Evolutionary conservation across 1,140 invertebrate genomes (phyloP).

Genomic region (Conopomorpha cramerella): DNA sequence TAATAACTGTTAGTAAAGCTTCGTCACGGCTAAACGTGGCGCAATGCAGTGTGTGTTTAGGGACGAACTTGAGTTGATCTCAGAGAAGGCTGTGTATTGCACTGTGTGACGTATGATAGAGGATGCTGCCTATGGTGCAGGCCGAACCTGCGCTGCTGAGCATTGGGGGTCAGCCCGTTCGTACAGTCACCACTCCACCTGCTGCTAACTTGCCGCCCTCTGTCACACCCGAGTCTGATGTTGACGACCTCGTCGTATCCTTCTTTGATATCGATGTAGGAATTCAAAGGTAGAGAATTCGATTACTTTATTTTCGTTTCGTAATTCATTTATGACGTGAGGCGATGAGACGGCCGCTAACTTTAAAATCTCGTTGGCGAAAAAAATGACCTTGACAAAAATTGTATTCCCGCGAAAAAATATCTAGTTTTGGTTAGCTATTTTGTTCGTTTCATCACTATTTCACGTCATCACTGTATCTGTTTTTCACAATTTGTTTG

Average conservation of each 20-base stretch:
- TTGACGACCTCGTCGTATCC: conserved; percentile 44
- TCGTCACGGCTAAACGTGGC: conserved; percentile 43
- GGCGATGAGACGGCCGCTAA: too few species aligned
- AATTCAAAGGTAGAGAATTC: conserved; percentile 39
- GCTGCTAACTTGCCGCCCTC: conserved; percentile 34
- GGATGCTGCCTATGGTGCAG: conserved; percentile 51
- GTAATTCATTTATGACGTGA: too few species aligned
- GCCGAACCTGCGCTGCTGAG: conserved; percentile 41
- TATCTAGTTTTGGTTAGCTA: too few species aligned
- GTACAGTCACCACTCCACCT: conserved; percentile 27
- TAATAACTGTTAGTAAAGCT: too few species aligned
- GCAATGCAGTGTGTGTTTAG: conserved; percentile 56
- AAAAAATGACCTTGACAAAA: too few species aligned
- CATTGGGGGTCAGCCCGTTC: conserved; percentile 26
- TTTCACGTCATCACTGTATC: too few species aligned
- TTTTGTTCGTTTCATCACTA: too few species aligned
- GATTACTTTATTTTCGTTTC: too few species aligned
- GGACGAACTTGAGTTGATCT: conserved; percentile 24
- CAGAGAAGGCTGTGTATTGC: conserved; percentile 26
- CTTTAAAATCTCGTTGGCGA: too few species aligned
- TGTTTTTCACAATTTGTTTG: too few species aligned
- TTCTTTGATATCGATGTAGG: conserved; percentile 51
- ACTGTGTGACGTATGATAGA: conserved; percentile 26
- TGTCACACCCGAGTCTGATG: conserved; percentile 39
- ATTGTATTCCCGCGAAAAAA: too few species aligned